A percentile compares a stretch with the other conserved stretches of the same genome.
Conservation (phyloP, 2,797 vertebrate genomes). For the Cossypha polioptera region DNA sequence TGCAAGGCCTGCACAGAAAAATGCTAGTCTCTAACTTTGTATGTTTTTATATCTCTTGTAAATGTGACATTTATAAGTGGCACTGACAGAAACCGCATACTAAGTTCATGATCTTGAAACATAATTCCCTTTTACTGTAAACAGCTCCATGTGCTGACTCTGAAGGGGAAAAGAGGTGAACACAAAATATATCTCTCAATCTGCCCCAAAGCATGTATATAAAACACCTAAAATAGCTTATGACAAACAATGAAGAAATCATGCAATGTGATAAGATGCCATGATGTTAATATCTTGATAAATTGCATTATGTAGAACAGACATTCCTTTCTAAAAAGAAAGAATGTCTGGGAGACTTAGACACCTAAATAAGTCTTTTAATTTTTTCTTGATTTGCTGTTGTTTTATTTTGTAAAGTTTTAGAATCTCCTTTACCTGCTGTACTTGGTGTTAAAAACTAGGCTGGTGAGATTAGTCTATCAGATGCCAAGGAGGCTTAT, state of each 20-base stretch:
- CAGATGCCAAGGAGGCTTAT: background rate
- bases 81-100: background rate
- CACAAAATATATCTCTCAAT: background rate
- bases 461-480: background rate
- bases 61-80: background rate
- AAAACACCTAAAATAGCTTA: background rate
- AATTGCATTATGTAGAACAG: background rate
- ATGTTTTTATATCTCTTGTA: conserved; percentile 3
- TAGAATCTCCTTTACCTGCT: background rate
- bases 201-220: background rate
- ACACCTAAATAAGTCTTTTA: background rate
- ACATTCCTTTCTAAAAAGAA: background rate
- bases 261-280: background rate
- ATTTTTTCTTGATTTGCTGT: background rate
- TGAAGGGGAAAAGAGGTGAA: background rate
- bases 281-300: background rate
- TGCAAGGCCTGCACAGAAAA: background rate
- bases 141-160: background rate
- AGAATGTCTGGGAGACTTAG: background rate
- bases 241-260: background rate
- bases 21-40: background rate
- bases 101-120: background rate
- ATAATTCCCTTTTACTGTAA: background rate
- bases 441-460: background rate
- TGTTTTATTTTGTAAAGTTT: background rate